Conservation (phyloP, 2,113 vertebrate genomes). For the Crocuta crocuta region DNA sequence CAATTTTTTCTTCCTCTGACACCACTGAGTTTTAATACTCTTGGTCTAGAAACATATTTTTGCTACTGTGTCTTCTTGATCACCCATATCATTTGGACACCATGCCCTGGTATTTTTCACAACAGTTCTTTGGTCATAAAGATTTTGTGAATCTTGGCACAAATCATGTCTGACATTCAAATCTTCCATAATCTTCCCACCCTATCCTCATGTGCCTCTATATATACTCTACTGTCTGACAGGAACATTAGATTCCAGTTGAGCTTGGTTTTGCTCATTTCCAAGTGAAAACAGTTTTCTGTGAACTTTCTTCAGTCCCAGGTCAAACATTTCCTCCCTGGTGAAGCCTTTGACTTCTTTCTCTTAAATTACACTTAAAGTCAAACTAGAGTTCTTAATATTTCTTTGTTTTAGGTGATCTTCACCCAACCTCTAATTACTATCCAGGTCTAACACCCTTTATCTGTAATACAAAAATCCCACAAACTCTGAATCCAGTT, state of each 20-base stretch:
- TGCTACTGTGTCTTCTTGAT: neutral
- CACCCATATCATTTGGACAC: neutral
- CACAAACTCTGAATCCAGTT: neutral
- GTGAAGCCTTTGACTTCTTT: neutral
- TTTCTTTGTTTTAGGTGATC: neutral
- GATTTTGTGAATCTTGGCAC: neutral
- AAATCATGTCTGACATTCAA: neutral
- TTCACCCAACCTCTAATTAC: neutral
- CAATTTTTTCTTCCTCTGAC: neutral
- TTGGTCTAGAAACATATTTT: neutral
- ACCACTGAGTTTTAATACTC: neutral
- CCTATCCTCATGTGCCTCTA: no score
- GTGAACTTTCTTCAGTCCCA: neutral
- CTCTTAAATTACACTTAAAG: neutral
- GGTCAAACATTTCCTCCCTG: neutral
- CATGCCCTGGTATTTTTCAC: neutral
- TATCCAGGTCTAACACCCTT: neutral
- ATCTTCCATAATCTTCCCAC: neutral
- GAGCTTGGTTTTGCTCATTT: neutral
- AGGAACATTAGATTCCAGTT: neutral
- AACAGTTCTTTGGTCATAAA: neutral
- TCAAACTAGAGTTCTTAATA: neutral
- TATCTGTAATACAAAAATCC: neutral
- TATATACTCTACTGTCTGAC: neutral
- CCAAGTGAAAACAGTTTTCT: neutral